phyloP scores from a whole-genome alignment of 2,797 vertebrate species.

The Schizopygopsis pylzovi region DNA sequence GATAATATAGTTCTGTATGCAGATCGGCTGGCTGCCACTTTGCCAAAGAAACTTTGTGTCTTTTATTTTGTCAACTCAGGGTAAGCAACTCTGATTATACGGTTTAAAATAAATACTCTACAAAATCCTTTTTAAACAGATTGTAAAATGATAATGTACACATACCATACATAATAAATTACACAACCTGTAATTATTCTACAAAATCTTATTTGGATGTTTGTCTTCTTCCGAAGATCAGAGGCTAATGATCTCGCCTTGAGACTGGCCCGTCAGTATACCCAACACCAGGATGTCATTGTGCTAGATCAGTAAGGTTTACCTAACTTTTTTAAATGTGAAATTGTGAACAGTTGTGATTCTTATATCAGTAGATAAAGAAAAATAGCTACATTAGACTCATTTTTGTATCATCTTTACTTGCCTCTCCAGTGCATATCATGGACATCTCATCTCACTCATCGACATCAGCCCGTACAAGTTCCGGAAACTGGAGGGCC shows the following conservation, averaged over 20 bases:
- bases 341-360: background rate
- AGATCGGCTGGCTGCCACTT: conserved; percentile 82
- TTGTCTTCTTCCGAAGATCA: conserved; percentile 76
- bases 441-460: conserved; percentile 92
- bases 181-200: background rate
- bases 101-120: background rate
- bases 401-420: conserved; percentile 1
- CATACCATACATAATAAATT: background rate
- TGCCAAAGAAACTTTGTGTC: conserved; percentile 84
- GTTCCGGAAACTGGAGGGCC: conserved; percentile 90
- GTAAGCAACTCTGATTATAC: conserved; percentile 70
- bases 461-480: conserved; percentile 99
- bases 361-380: background rate
- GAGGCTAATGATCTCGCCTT: conserved; percentile 96
- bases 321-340: conserved; percentile 4
- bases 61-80: conserved; percentile 98
- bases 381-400: background rate
- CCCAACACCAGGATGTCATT: conserved; percentile 85
- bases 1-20: conserved; percentile 90
- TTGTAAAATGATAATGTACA: too few species aligned
- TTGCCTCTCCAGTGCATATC: conserved; percentile 85
- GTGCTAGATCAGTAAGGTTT: conserved; percentile 91
- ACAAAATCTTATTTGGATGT: background rate
- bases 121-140: background rate
- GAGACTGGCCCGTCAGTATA: conserved; percentile 88